A percentile compares a stretch with the other conserved stretches of the same genome.
phyloP scores from a whole-genome alignment of 2,888 invertebrate species.

The Papilio protenor region DNA sequence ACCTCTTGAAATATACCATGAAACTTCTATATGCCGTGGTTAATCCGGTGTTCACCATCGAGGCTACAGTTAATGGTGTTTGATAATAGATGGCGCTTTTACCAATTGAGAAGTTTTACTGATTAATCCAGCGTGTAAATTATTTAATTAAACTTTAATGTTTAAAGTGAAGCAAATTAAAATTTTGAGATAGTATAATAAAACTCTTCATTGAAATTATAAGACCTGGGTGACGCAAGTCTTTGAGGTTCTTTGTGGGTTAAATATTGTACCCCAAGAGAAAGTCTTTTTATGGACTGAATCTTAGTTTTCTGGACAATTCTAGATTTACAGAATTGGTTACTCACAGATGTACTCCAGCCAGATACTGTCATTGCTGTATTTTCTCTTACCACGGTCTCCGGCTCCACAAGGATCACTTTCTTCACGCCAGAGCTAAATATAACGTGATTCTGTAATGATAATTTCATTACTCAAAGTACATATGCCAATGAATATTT shows the following conservation, averaged over 20 bases:
- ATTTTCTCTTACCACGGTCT: conserved; percentile 53
- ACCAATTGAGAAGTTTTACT: not conserved
- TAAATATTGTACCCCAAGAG: no score
- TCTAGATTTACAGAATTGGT: not conserved
- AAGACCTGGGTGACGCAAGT: no score
- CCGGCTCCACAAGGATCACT: conserved; percentile 58
- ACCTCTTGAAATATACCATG: conserved; percentile 44
- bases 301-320: not conserved
- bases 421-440: conserved; percentile 61
- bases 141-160: no score
- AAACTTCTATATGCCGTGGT: not conserved
- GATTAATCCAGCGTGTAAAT: not conserved
- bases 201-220: not conserved
- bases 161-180: not conserved
- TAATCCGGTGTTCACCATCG: not conserved
- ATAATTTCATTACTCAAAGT: not conserved
- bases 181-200: not conserved
- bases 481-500: no score
- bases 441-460: conserved; percentile 57
- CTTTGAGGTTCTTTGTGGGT: no score
- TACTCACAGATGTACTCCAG: conserved; percentile 63
- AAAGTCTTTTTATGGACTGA: not conserved
- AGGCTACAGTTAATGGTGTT: not conserved
- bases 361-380: conserved; percentile 59
- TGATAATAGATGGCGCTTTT: conserved; percentile 47